These are phyloP conservation scores for Phymorhynchus buccinoides DNA, from an alignment of 1,140 invertebrate genomes.

Conservation along the genomic window DNA sequence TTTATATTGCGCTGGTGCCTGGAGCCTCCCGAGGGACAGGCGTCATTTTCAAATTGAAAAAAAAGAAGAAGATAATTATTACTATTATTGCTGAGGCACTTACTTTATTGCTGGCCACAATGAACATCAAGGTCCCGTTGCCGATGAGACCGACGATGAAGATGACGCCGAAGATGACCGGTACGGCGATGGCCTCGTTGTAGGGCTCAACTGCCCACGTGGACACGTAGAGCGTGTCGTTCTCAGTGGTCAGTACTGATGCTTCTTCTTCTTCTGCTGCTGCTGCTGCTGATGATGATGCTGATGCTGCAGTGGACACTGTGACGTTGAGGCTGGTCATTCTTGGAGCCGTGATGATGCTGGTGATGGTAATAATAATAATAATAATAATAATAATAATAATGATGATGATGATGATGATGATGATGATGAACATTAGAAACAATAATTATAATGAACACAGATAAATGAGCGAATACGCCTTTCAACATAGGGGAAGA, in stretches of 20 bases:
- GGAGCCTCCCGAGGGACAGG: no score
- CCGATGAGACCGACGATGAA: constrained; percentile 90
- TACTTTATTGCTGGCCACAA: constrained; percentile 64
- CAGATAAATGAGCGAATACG: no score
- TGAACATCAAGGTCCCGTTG: constrained; percentile 88
- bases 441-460: neutral
- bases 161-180: constrained; percentile 88
- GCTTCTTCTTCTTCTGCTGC: no score
- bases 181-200: constrained; percentile 89
- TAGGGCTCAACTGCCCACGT: neutral
- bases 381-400: no score
- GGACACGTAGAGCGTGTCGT: neutral
- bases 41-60: no score
- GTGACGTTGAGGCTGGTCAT: neutral
- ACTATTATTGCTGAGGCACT: no score
- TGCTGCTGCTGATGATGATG: no score
- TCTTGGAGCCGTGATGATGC: neutral
- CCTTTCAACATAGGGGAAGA: no score
- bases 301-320: neutral
- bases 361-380: neutral
- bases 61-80: no score
- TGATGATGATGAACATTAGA: no score
- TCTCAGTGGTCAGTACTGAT: neutral
- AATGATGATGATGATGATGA: no score
- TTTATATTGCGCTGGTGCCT: no score